These are phyloP conservation scores for Austrofundulus limnaeus DNA, from an alignment of 2,113 vertebrate species.

Conservation along the genomic window DNA sequence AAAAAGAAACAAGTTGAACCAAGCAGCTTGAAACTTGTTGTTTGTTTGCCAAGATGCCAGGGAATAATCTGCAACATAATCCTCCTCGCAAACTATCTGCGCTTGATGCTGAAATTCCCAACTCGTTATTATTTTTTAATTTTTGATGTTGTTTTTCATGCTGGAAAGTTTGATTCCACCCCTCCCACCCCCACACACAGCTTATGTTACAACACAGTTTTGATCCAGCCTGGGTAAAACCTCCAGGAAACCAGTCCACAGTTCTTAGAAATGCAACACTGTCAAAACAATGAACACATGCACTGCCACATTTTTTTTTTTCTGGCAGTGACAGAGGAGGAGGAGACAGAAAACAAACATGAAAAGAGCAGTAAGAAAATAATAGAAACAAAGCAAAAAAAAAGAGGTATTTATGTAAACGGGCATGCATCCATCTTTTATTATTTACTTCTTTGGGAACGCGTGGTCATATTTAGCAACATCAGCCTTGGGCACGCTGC, in stretches of 20 bases:
- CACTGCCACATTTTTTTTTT: no score
- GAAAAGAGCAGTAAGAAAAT: no score
- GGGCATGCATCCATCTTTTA: constrained; percentile 50
- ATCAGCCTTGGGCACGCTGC: constrained; percentile 52
- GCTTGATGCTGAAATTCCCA: background rate
- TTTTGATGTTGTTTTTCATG: background rate
- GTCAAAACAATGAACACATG: constrained; percentile 55
- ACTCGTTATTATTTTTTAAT: background rate
- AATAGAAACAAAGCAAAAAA: constrained; percentile 15
- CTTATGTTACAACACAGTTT: constrained; percentile 26
- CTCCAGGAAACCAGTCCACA: constrained; percentile 46
- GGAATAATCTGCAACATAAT: no score
- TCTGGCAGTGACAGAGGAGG: no score
- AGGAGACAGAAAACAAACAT: no score
- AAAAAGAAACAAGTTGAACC: no score
- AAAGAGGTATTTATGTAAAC: constrained; percentile 26
- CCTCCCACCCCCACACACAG: constrained; percentile 1
- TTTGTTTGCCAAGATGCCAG: no score
- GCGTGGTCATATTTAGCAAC: constrained; percentile 66
- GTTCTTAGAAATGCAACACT: constrained; percentile 56
- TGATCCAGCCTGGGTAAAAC: constrained; percentile 32
- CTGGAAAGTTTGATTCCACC: constrained; percentile 30
- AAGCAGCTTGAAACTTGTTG: no score
- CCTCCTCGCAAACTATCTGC: no score
- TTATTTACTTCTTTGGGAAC: constrained; percentile 40